Evolutionary conservation across 2,797 vertebrate genomes (phyloP).

Genomic region (Lateolabrax maculatus): DNA sequence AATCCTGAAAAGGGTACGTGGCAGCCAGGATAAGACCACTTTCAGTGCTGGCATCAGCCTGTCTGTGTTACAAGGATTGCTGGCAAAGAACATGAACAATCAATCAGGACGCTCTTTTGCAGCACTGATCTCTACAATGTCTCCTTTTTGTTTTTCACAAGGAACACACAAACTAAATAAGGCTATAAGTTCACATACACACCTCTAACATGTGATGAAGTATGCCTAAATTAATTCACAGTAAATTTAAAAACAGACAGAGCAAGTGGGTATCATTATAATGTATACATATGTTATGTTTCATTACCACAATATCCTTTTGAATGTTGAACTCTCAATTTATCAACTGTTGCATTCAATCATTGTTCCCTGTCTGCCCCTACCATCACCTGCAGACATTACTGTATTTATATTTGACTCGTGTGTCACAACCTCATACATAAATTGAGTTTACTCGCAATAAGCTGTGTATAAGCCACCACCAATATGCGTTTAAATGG

Average conservation of each 20-base stretch:
- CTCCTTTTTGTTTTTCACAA: constrained; percentile 10
- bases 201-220: neutral
- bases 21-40: constrained; percentile 30
- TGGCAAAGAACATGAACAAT: neutral
- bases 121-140: neutral
- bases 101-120: constrained; percentile 45
- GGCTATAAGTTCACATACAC: neutral
- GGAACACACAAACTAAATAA: neutral
- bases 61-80: neutral
- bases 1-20: constrained; percentile 21
- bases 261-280: neutral
- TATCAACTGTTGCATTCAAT: neutral
- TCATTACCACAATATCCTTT: constrained; percentile 7
- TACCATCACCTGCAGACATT: constrained; percentile 26
- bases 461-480: constrained; percentile 30
- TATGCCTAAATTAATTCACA: neutral
- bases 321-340: constrained; percentile 2
- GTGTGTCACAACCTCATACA: constrained; percentile 9
- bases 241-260: neutral
- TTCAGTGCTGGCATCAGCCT: constrained; percentile 21
- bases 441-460: constrained; percentile 33
- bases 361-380: neutral
- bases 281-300: constrained; percentile 7
- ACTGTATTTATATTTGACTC: constrained; percentile 33
- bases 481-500: constrained; percentile 43